These are phyloP conservation scores for Caenorhabditis japonica DNA, from an alignment of 2,888 invertebrate species.

Conservation along the genomic window DNA sequence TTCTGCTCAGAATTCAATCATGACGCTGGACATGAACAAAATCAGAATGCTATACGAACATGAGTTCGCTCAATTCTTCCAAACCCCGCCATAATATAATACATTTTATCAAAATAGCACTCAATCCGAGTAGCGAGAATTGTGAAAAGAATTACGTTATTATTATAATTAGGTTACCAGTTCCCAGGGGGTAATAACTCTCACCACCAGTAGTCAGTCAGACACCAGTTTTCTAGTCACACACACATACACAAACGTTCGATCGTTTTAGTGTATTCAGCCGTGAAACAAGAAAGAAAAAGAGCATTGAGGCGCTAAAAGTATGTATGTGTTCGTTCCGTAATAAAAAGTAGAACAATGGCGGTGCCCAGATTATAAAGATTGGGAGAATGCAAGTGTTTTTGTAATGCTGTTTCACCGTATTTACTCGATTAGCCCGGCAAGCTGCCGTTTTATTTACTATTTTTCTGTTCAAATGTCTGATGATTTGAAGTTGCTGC, in stretches of 20 bases:
- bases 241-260: conserved; percentile 27
- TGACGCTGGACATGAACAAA: neutral
- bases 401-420: too few relatives aligned
- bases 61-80: conserved; percentile 26
- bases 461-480: too few relatives aligned
- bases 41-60: conserved; percentile 43
- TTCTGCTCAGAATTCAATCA: conserved; percentile 17
- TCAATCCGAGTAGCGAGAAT: conserved; percentile 6
- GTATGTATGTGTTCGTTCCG: too few relatives aligned
- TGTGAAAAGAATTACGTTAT: conserved; percentile 34
- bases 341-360: too few relatives aligned
- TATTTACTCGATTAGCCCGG: too few relatives aligned
- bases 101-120: conserved; percentile 34
- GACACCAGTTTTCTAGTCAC: conserved; percentile 11
- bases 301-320: too few relatives aligned
- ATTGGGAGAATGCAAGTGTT: too few relatives aligned
- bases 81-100: too few relatives aligned
- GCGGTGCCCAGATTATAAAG: too few relatives aligned
- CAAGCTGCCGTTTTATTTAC: too few relatives aligned
- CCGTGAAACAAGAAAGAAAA: neutral
- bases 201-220: conserved; percentile 32
- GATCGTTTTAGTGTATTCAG: conserved; percentile 22
- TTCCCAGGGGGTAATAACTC: conserved; percentile 15
- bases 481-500: too few relatives aligned
- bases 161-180: conserved; percentile 47